phyloP scores from a whole-genome alignment of 2,797 vertebrate species.

The Hyperoplus lanceolatus region DNA sequence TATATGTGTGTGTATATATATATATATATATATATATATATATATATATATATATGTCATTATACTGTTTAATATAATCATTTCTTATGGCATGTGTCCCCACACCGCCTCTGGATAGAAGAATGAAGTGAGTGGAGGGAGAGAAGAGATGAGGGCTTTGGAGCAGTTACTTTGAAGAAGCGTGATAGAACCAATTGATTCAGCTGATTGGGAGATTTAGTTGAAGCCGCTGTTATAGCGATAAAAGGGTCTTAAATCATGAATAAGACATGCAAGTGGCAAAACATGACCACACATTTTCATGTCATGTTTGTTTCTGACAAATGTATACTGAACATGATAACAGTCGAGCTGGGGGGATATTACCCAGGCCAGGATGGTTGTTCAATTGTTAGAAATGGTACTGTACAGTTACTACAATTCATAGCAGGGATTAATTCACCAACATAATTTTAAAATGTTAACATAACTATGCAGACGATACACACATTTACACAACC shows the following conservation, averaged over 20 bases:
- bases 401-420: background rate
- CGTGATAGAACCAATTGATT: constrained; percentile 68
- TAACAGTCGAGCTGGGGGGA: background rate
- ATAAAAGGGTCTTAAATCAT: constrained; percentile 53
- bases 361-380: background rate
- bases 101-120: constrained; percentile 38
- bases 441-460: background rate
- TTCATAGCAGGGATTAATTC: background rate
- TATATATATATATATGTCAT: constrained; percentile 10
- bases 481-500: too few species aligned
- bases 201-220: constrained; percentile 64
- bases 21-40: too few species aligned
- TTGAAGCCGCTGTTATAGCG: constrained; percentile 49
- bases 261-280: constrained; percentile 35
- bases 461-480: too few species aligned
- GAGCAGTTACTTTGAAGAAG: constrained; percentile 64
- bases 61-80: constrained; percentile 31
- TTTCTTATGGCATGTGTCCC: constrained; percentile 24
- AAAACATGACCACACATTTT: constrained; percentile 44
- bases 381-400: background rate
- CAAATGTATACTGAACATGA: background rate
- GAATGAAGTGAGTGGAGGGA: constrained; percentile 41
- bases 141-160: constrained; percentile 50
- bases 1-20: too few species aligned
- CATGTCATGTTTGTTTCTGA: constrained; percentile 44